Base-by-base conservation (phyloP, 2,888 invertebrate species). In the Atrina japonica region DNA sequence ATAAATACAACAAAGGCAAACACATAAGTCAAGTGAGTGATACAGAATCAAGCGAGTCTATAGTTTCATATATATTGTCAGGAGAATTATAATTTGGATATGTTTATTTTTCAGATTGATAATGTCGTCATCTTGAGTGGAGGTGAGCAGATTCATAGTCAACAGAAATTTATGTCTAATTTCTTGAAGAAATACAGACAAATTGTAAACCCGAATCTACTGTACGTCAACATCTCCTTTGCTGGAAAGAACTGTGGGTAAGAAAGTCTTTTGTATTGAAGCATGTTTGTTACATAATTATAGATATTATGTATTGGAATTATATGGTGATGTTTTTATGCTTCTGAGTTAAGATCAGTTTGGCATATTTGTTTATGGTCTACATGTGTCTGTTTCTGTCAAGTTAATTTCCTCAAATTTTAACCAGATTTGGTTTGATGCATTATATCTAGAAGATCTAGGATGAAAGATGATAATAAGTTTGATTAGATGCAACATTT, bases 201-300 rank as follows among this genome's bases (percentile, higher is more conserved):
- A 16, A 60, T 88, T 5, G 90, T 90, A 40, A 90, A 90, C 74
- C 84, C 85, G 9, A 83, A 90, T 72, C 79, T 91, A 14, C 81
- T 91, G 47, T 91, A 88, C 81, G 90, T 90, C 40, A 86, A 85
- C 72, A 85, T 89, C 3, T 83, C 85, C 35, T 83, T 88, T 49
- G 76, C 79, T 50, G 83, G 82, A 25, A 79, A 70, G n/a, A 70
- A 61, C 0, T 78, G 78, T 66, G 79, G 83, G 85, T 84, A 76
- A 65, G 83, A 76, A 27, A n/a, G n/a, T n/a, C n/a, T n/a, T n/a
- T n/a, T n/a, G 5, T 18, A 21, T 16, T 41, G 41, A 41, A 41
- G 16, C 41, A 41, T 41, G 14, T 41, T 11, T 41, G 11, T 11
- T 14, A 14, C 41, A 41, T 11, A 14, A 41, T 41, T 41, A 14